Base-by-base conservation (phyloP, 1,140 invertebrate species). In the Thrips palmi region DNA sequence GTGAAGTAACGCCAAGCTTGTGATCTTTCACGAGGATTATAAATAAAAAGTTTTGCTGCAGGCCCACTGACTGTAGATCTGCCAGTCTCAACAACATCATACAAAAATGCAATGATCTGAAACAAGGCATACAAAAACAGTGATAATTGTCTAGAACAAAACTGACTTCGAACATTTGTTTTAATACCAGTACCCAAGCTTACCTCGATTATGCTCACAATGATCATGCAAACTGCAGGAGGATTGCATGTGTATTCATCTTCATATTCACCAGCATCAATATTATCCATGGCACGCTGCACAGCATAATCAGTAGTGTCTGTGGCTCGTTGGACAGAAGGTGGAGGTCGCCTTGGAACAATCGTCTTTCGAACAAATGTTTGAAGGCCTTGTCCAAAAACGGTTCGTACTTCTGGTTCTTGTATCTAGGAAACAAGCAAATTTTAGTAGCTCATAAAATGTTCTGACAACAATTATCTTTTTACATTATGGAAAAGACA, bases 1-100 rank as follows among this genome's bases (percentile, higher is more conserved):
- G 84, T 83, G 6, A 96, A 33, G 55, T 78, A 97, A 47, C 93
- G 67, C 88, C 88, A 97, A 0, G 74, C 76, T 62, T 98, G 76
- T 36, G 77, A 73, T 43, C 92, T 68, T 48, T 77, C 73, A 44
- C 74, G 67, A 0, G 92, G 92, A 63, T 88, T 79, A 58, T 93
- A 97, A 44, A 97, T 88, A 37, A 96, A 76, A 2, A 73, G 50
- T 8, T 64, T 68, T 2, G 78, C 76, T 18, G 75, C 68, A 12
- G 82, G 80, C n/a, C 81, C 80, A 19, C 62, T 58, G 24, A 64
- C 54, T 30, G 52, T 49, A 28, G 51, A 42, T 15, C 49, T 40
- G 53, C 52, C n/a, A 22, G 59, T 64, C n/a, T 63, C 65, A 42
- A 58, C 40, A 41, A 54, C 45, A 57, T 58, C 42, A 41, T 46